Evolutionary conservation across 1,140 invertebrate species (phyloP).

Genomic region (Coboldia fuscipes): DNA sequence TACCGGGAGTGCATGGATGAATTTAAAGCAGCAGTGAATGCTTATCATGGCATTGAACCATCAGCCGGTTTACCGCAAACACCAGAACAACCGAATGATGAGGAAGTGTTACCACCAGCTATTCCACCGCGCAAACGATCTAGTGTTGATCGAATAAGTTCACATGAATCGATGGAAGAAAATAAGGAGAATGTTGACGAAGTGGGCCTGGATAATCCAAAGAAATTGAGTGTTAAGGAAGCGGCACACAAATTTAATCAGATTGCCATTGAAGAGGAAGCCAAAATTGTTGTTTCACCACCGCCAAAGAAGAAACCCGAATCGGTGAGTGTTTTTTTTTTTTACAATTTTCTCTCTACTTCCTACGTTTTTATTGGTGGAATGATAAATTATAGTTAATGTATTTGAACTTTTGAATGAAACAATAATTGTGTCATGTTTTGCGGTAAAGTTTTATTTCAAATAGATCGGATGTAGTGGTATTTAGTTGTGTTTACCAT

Average conservation of each 20-base stretch:
- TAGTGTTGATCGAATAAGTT: constrained; percentile 9
- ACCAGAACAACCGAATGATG: constrained; percentile 5
- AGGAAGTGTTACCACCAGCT: constrained; percentile 4
- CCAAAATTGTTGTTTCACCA: constrained; percentile 26
- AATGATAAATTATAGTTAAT: too few species aligned
- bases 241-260: constrained; percentile 79
- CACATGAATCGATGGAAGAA: constrained; percentile 9
- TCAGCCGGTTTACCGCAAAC: background rate
- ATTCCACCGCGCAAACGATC: background rate
- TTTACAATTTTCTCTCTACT: background rate
- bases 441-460: too few species aligned
- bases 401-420: too few species aligned
- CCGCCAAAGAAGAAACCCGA: constrained; percentile 34
- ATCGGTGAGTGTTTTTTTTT: constrained; percentile 26
- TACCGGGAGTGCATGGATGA: constrained; percentile 17
- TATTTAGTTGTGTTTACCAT: too few species aligned
- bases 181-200: constrained; percentile 5
- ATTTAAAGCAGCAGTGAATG: constrained; percentile 6
- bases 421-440: too few species aligned
- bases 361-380: too few species aligned
- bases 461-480: too few species aligned
- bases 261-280: constrained; percentile 59
- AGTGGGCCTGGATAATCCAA: constrained; percentile 11
- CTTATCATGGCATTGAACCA: background rate
- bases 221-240: constrained; percentile 71